These are phyloP conservation scores for Poliocrania exsul DNA, from an alignment of 2,797 vertebrate species.

Conservation along the genomic window DNA sequence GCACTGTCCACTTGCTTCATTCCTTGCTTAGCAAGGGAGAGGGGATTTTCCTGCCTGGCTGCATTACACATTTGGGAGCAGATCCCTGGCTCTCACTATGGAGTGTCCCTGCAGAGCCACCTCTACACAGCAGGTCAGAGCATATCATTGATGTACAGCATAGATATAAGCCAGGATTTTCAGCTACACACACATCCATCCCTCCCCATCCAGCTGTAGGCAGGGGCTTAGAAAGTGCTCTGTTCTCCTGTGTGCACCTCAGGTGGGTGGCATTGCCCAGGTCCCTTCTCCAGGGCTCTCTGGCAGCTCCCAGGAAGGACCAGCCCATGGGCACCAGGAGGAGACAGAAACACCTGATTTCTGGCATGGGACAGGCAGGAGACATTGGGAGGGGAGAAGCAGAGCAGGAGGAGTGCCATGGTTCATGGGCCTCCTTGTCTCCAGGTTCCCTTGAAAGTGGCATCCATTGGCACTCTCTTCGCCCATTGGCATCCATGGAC, in stretches of 20 bases:
- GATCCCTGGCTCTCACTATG: neutral
- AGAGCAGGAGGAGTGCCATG: accelerated
- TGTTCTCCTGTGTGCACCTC: accelerated
- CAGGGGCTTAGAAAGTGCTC: neutral
- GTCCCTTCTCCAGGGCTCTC: neutral
- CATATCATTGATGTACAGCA: accelerated
- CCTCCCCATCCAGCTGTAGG: neutral
- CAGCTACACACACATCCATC: neutral
- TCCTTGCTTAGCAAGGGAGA: neutral
- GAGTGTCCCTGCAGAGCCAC: neutral
- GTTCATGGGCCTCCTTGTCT: neutral
- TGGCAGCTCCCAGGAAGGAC: neutral
- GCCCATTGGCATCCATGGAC: accelerated
- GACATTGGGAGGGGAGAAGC: neutral
- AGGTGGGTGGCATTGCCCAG: neutral
- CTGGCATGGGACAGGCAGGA: neutral
- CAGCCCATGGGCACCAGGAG: neutral
- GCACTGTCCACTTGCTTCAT: accelerated
- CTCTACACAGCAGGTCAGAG: neutral
- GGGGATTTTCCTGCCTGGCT: neutral
- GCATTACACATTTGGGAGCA: neutral
- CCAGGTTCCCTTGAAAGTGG: accelerated
- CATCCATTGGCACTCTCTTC: neutral
- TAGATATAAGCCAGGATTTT: neutral
- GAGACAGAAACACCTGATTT: neutral